A percentile compares a stretch with the other conserved stretches of the same genome.
These are phyloP conservation scores for Channa maculata DNA, from an alignment of 2,113 vertebrate genomes.

Conservation along the genomic window DNA sequence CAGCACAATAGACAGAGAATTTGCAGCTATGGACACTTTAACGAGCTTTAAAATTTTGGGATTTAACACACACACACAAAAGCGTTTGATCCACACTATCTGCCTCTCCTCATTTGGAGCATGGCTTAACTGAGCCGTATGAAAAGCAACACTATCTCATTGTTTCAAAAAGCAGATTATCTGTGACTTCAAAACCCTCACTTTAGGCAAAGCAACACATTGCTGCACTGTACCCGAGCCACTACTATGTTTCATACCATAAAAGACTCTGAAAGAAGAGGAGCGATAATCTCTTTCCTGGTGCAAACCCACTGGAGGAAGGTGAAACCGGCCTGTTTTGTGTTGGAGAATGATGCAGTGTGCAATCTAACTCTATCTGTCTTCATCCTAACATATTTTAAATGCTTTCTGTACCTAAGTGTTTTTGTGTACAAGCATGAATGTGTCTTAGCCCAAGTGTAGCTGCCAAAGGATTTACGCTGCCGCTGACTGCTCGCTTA, in stretches of 20 bases:
- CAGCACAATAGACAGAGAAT: slow-evolving; percentile 54
- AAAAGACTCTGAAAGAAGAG: slow-evolving; percentile 63
- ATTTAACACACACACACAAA: slow-evolving; percentile 46
- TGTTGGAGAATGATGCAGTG: slow-evolving; percentile 41
- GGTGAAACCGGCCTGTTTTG: slow-evolving; percentile 56
- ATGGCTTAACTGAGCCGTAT: slow-evolving; percentile 68
- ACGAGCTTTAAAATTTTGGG: slow-evolving; percentile 65
- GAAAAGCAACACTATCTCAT: slow-evolving; percentile 77
- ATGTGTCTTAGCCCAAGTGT: slow-evolving; percentile 5
- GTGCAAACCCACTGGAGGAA: slow-evolving; percentile 66
- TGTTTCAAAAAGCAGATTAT: slow-evolving; percentile 80
- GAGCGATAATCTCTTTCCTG: slow-evolving; percentile 61
- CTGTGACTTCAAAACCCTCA: slow-evolving; percentile 75
- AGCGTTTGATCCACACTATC: slow-evolving; percentile 61
- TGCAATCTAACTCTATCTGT: slow-evolving; percentile 16
- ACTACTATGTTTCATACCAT: slow-evolving; percentile 53
- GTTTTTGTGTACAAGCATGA: slow-evolving; percentile 8
- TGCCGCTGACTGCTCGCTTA: slow-evolving; percentile 25
- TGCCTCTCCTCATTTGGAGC: slow-evolving; percentile 64
- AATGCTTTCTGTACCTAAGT: slow-evolving; percentile 12
- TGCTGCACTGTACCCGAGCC: slow-evolving; percentile 49
- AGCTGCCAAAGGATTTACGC: slow-evolving; percentile 34
- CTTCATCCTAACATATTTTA: slow-evolving; percentile 32
- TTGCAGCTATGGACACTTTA: slow-evolving; percentile 61
- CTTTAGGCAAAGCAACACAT: slow-evolving; percentile 73